These are phyloP conservation scores for Agrilus planipennis DNA, from an alignment of 1,140 invertebrate genomes.

Conservation along the genomic window DNA sequence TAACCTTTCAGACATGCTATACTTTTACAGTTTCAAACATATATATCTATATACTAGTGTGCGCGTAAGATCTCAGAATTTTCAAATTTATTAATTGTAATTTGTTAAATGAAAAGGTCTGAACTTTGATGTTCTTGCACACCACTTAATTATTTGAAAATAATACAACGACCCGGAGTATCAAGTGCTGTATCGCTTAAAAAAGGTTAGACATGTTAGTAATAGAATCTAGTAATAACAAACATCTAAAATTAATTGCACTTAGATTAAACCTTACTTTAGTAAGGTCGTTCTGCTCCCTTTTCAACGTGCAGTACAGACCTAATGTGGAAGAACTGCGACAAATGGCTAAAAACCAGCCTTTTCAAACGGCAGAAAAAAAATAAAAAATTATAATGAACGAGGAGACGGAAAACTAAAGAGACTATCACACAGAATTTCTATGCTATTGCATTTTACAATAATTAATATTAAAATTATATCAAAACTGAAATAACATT, in stretches of 20 bases:
- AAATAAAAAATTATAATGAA: constrained; percentile 26
- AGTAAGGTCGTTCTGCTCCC: constrained; percentile 12
- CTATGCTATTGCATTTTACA: constrained; percentile 12
- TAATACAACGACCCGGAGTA: constrained; percentile 5
- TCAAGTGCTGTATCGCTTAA: constrained; percentile 8
- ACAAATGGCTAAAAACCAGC: constrained; percentile 28
- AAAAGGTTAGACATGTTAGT: constrained; percentile 6
- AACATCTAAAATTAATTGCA: constrained; percentile 29
- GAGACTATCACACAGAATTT: constrained; percentile 26
- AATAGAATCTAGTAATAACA: constrained; percentile 8
- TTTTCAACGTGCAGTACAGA: constrained; percentile 13
- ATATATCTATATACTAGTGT: too few relatives aligned
- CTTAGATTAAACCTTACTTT: constrained; percentile 16
- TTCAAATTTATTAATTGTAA: constrained; percentile 1
- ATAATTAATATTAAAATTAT: constrained; percentile 15
- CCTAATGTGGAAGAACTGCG: constrained; percentile 28
- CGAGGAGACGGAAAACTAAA: constrained; percentile 23
- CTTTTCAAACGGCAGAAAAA: constrained; percentile 27
- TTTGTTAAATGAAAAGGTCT: constrained; percentile 5
- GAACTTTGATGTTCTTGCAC: constrained; percentile 7
- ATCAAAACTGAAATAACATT: too few relatives aligned
- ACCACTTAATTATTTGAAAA: constrained; percentile 9
- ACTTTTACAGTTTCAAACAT: too few relatives aligned
- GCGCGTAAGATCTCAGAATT: background rate
- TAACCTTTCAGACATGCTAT: too few relatives aligned